Evolutionary conservation across 1,140 invertebrate species (phyloP).

Genomic region (Drosophila chauvacae): DNA sequence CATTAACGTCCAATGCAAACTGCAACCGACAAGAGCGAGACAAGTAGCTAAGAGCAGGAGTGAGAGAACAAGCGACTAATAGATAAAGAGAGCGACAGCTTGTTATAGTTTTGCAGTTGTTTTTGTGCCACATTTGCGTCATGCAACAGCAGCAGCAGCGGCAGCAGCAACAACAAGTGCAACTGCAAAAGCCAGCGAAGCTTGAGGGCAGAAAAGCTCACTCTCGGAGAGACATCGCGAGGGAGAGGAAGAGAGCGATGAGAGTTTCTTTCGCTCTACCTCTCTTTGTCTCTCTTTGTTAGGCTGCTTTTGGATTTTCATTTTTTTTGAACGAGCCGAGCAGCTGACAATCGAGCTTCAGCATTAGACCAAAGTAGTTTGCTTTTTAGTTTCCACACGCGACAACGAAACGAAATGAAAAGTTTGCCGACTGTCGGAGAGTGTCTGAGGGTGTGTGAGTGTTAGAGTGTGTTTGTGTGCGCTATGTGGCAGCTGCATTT

Average conservation of each 20-base stretch:
- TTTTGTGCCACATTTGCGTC: constrained; percentile 69
- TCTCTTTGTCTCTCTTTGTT: constrained; percentile 1
- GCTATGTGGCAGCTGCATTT: constrained; percentile 64
- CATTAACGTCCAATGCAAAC: constrained; percentile 81
- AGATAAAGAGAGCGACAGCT: constrained; percentile 58
- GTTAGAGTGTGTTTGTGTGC: constrained; percentile 19
- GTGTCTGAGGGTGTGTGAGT: constrained; percentile 15
- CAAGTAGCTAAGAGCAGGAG: constrained; percentile 31
- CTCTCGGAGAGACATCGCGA: constrained; percentile 31
- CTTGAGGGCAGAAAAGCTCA: constrained; percentile 26
- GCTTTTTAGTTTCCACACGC: constrained; percentile 60
- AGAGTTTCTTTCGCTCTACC: neutral
- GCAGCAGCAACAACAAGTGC: constrained; percentile 38
- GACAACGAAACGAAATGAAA: constrained; percentile 68
- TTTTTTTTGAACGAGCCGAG: constrained; percentile 59
- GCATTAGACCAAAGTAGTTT: constrained; percentile 77
- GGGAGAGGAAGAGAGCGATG: neutral
- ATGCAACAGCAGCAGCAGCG: constrained; percentile 34
- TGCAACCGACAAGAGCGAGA: constrained; percentile 70
- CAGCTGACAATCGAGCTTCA: constrained; percentile 82
- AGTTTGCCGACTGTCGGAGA: constrained; percentile 44
- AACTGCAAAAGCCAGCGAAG: constrained; percentile 49
- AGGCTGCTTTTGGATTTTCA: constrained; percentile 19
- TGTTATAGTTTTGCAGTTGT: constrained; percentile 44
- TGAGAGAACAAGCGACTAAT: constrained; percentile 6